Percentiles rank a stretch among this genome's conserved stretches.
Evolutionary conservation across 2,113 vertebrate genomes (phyloP).

Genomic region (Ceyx cyanopectus): DNA sequence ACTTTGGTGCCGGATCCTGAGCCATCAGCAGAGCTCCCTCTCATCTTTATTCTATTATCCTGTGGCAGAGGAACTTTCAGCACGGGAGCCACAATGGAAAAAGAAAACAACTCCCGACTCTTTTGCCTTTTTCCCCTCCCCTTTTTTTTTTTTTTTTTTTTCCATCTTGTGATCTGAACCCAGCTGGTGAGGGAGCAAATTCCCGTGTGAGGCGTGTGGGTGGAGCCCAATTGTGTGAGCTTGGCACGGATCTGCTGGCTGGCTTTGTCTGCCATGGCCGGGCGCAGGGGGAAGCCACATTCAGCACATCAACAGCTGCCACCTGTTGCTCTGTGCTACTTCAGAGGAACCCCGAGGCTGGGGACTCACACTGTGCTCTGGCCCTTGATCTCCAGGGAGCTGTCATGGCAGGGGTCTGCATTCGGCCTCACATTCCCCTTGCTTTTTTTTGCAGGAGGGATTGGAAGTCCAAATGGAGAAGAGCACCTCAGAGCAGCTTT

Average conservation of each 20-base stretch:
- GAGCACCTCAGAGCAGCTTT: background rate
- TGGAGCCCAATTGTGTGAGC: slow-evolving; percentile 53
- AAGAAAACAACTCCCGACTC: slow-evolving; percentile 26
- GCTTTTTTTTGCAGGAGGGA: background rate
- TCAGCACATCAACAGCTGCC: slow-evolving; percentile 28
- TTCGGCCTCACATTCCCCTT: background rate
- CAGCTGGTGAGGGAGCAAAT: slow-evolving; percentile 59
- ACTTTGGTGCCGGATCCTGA: slow-evolving; percentile 63
- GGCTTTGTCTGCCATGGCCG: slow-evolving; percentile 25
- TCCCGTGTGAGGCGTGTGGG: slow-evolving; percentile 41
- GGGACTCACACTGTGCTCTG: background rate
- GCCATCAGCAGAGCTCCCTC: slow-evolving; percentile 44
- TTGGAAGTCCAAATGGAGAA: background rate
- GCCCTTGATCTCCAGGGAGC: slow-evolving; percentile 32
- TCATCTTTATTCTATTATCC: slow-evolving; percentile 68
- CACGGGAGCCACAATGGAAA: slow-evolving; percentile 41
- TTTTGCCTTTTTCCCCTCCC: background rate
- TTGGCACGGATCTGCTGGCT: slow-evolving; percentile 19
- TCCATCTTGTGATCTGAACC: slow-evolving; percentile 54
- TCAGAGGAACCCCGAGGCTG: background rate
- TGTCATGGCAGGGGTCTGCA: background rate
- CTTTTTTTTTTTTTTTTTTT: slow-evolving; percentile 33
- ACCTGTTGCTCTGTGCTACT: slow-evolving; percentile 56
- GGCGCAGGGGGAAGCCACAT: slow-evolving; percentile 61
- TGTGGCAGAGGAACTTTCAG: slow-evolving; percentile 59